Percentiles rank a stretch among this genome's conserved stretches.
phyloP scores from a whole-genome alignment of 2,113 vertebrate species.

The Brachyhypopomus occidentalis region DNA sequence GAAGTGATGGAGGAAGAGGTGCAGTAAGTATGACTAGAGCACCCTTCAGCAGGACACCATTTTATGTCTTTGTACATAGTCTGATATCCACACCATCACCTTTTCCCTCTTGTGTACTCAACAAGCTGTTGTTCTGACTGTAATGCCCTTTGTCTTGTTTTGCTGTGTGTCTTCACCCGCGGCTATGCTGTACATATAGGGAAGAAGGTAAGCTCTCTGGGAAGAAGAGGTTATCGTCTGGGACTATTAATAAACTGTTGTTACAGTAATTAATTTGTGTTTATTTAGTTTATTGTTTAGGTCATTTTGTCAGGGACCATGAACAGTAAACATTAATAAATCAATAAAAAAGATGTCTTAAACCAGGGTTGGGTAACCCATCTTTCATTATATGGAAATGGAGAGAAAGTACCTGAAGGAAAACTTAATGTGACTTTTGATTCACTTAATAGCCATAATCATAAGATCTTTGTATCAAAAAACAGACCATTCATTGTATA shows the following conservation, averaged over 20 bases:
- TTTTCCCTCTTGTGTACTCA: not conserved
- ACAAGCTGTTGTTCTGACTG: not conserved
- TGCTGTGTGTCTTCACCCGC: slow-evolving; percentile 13
- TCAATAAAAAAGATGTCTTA: no score
- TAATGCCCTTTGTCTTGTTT: not conserved
- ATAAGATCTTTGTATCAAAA: not conserved
- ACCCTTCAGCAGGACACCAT: not conserved
- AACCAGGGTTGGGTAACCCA: no score
- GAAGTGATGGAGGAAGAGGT: slow-evolving; percentile 58
- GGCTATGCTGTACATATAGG: slow-evolving; percentile 46
- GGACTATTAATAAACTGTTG: slow-evolving; percentile 1
- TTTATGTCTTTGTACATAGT: not conserved
- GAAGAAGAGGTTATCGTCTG: not conserved
- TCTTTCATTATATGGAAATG: no score
- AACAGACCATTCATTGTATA: no score
- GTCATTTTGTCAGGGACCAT: not conserved
- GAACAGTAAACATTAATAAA: no score
- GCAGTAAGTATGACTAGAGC: slow-evolving; percentile 58
- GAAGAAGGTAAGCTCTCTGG: slow-evolving; percentile 64
- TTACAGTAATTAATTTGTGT: not conserved
- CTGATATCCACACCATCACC: not conserved
- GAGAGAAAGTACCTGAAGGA: no score
- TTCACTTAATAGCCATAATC: not conserved
- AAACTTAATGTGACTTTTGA: not conserved
- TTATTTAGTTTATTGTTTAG: not conserved